Evolutionary conservation across 2,113 vertebrate genomes (phyloP).

Genomic region (Dasyprocta punctata): DNA sequence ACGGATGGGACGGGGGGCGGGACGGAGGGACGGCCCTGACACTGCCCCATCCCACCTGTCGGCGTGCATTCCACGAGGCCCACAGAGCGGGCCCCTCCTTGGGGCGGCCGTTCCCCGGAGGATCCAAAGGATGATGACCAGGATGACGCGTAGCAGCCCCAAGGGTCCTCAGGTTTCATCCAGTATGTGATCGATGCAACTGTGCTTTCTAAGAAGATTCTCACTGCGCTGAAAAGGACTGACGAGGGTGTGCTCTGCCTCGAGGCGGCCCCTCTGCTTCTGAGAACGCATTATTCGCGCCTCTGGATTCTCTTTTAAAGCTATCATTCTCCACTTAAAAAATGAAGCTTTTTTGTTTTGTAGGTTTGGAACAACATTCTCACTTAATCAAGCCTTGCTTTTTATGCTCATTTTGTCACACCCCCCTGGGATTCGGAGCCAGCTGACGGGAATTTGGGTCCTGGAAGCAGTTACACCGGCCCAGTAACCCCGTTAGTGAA

Average conservation of each 20-base stretch:
- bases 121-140: background rate
- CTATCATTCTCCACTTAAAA: background rate
- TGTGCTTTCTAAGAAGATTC: background rate
- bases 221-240: background rate
- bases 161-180: background rate
- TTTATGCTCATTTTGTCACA: constrained; percentile 6
- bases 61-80: background rate
- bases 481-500: background rate
- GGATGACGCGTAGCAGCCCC: background rate
- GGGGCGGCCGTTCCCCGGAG: rapidly evolving
- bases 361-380: background rate
- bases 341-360: background rate
- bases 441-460: background rate
- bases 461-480: background rate
- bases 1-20: background rate
- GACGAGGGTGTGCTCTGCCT: background rate
- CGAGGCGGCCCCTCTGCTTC: background rate
- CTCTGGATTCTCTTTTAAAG: background rate
- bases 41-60: background rate
- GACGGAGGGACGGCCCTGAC: background rate
- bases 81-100: background rate
- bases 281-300: background rate
- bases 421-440: background rate
- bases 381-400: background rate
- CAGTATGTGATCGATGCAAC: background rate